Evolutionary conservation across 2,888 invertebrate species (phyloP), one percentile per base, ranked within the genome.

Genomic region (Scaptomyza cyrtandrae): DNA sequence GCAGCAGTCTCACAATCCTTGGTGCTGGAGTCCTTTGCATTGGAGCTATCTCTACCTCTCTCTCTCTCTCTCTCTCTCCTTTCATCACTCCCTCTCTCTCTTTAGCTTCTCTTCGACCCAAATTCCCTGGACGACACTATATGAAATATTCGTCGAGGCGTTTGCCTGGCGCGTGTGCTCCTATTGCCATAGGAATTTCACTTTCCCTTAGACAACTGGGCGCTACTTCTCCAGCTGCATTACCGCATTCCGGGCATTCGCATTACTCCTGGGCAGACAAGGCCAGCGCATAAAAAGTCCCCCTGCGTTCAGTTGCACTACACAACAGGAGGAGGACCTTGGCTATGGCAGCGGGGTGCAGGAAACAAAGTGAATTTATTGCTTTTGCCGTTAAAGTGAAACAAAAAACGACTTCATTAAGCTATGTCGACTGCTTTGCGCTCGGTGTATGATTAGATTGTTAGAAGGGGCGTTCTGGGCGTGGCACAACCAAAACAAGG

Each of bases 391-490:
- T 69, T 75, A 78, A 82, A 80, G 86, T 80, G 78, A 84, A 84
- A 86, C 80, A 86, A 80, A 86, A 88, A 84, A 83, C 80, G 88
- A 88, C 83, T 82, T 84, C 88, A 88, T 84, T 88, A 88, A 83
- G 84, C 80, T 74, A 86, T 88, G 83, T 85, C 80, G 78, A 70
- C 63, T 33, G 33, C 49, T 68, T 49, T 66, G 54, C 35, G 71
- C 68, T 61, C 58, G 31, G 14, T 56, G 64, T 65, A 37, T 31
- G 52, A 35, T 24, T 56, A 50, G 44, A 29, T 43, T 41, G 54
- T 37, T 39, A 31, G 31, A 10, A 4, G 13, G 49, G 29, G 11
- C 35, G 5, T 13, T 48, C 24, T 24, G 24, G 11, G 24, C 14
- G 52, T 63, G 63, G 19, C n/a, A 3, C n/a, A 71, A 14, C 41